Evolutionary conservation across 2,888 invertebrate genomes (phyloP).

Genomic region (Dynastes maya): DNA sequence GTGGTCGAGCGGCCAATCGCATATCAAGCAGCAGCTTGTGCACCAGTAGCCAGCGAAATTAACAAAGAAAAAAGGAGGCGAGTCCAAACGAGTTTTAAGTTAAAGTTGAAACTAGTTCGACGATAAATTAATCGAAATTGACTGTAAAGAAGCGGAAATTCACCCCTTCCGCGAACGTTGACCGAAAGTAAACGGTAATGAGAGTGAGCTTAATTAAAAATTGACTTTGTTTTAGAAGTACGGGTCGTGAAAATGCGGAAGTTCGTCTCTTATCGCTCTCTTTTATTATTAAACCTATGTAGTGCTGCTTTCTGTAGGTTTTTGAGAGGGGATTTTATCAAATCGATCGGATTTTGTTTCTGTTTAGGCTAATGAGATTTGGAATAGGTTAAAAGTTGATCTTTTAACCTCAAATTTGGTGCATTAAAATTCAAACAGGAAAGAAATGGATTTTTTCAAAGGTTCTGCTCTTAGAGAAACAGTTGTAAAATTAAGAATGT

Average conservation of each 20-base stretch:
- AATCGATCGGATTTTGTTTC: too few species aligned
- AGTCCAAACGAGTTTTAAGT: conserved; percentile 16
- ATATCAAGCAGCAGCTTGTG: not conserved
- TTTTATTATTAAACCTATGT: too few species aligned
- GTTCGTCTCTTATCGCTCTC: too few species aligned
- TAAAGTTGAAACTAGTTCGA: conserved; percentile 30
- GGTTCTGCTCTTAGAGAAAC: too few species aligned
- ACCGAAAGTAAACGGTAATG: not conserved
- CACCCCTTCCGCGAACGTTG: not conserved
- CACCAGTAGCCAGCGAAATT: not conserved
- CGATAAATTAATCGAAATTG: conserved; percentile 36
- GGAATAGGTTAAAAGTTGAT: too few species aligned
- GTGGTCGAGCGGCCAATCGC: not conserved
- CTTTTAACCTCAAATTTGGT: too few species aligned
- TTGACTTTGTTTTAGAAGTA: conserved; percentile 24
- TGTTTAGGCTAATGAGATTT: too few species aligned
- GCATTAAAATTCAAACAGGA: too few species aligned
- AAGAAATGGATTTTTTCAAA: too few species aligned
- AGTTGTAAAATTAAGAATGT: too few species aligned
- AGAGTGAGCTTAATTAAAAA: conserved; percentile 28
- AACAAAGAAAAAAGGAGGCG: not conserved
- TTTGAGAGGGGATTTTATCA: too few species aligned
- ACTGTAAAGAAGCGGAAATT: conserved; percentile 7
- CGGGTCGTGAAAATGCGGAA: not conserved
- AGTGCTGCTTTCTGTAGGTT: too few species aligned